Conservation (phyloP, 1,140 invertebrate species). For the Mercenaria mercenaria region DNA sequence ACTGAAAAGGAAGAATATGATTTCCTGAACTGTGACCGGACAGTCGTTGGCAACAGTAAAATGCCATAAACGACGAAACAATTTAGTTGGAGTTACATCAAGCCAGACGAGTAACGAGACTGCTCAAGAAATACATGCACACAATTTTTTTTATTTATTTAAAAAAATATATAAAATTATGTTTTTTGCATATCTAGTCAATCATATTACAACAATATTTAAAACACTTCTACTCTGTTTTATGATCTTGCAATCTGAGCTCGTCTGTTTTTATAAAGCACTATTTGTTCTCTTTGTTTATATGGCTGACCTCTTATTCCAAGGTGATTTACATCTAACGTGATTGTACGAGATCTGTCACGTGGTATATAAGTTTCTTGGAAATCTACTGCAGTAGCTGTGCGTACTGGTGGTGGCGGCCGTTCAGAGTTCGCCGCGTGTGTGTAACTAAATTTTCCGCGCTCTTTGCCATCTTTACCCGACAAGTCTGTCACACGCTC, state of each 20-base stretch:
- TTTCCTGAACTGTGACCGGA: too few species aligned
- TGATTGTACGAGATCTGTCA: slow-evolving; percentile 36
- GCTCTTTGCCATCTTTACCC: slow-evolving; percentile 5
- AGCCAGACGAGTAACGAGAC: too few species aligned
- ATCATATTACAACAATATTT: too few species aligned
- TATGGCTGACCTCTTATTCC: slow-evolving; percentile 48
- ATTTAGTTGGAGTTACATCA: too few species aligned
- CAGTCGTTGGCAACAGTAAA: too few species aligned
- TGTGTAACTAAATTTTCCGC: slow-evolving; percentile 50
- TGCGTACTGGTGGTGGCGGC: neutral
- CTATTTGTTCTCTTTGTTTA: slow-evolving; percentile 34
- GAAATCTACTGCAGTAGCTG: slow-evolving; percentile 38
- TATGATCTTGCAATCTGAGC: neutral
- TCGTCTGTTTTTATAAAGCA: slow-evolving; percentile 49
- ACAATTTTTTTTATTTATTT: too few species aligned
- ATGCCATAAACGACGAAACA: too few species aligned
- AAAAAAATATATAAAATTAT: too few species aligned
- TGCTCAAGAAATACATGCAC: too few species aligned
- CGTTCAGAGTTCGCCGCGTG: slow-evolving; percentile 42
- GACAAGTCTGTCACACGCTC: neutral
- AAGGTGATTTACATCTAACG: slow-evolving; percentile 55
- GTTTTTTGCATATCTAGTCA: too few species aligned
- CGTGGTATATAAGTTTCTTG: slow-evolving; percentile 12
- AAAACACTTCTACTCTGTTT: neutral
- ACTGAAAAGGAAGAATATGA: too few species aligned